phyloP scores from a whole-genome alignment of 2,888 invertebrate species.

The Dysmachus trigonus region DNA sequence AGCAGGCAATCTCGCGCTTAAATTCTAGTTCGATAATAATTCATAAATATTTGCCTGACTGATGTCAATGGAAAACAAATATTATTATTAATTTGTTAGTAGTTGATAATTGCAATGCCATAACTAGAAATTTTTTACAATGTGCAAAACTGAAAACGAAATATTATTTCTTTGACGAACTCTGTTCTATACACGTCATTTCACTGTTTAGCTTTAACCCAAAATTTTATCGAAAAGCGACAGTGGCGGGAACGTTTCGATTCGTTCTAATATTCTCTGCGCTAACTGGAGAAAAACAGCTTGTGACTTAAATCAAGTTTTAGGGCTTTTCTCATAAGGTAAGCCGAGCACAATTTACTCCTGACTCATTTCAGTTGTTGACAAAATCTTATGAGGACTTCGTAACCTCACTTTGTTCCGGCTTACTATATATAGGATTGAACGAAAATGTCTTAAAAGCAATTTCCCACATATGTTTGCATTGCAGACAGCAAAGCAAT shows the following conservation, averaged over 20 bases:
- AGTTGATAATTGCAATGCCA: too few relatives aligned
- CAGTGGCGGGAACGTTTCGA: neutral
- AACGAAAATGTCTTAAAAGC: slow-evolving; percentile 39
- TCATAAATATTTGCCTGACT: too few relatives aligned
- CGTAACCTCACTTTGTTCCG: slow-evolving; percentile 18
- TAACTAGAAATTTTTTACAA: too few relatives aligned
- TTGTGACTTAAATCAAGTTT: slow-evolving; percentile 13
- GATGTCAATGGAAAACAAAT: too few relatives aligned
- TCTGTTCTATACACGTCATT: neutral
- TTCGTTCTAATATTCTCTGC: neutral
- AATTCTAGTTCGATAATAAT: too few relatives aligned
- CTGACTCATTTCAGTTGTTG: slow-evolving; percentile 32
- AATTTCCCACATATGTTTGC: slow-evolving; percentile 40
- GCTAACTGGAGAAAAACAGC: neutral
- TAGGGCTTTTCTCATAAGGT: slow-evolving; percentile 15
- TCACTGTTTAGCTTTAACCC: neutral
- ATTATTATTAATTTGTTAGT: too few relatives aligned
- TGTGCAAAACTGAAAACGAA: too few relatives aligned
- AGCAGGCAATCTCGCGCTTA: too few relatives aligned
- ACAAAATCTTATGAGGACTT: slow-evolving; percentile 29
- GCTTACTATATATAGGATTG: neutral
- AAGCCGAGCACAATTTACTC: slow-evolving; percentile 17
- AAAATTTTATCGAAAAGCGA: neutral
- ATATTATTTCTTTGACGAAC: too few relatives aligned
- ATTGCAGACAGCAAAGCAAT: slow-evolving; percentile 29